phyloP scores from a whole-genome alignment of 23 tunicate genomes.

The Styela clava region DNA sequence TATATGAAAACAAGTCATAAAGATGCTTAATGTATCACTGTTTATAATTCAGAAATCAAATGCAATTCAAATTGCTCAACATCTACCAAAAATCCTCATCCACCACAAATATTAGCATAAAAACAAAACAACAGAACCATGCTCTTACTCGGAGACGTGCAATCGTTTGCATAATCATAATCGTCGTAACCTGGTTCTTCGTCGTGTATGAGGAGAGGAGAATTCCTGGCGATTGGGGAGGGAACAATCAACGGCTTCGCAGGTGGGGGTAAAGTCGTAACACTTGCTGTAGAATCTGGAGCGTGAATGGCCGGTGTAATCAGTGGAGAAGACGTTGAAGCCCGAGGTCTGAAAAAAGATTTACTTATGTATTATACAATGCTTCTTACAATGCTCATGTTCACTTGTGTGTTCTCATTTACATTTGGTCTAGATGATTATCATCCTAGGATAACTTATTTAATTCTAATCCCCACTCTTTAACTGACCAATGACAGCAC shows the following conservation, averaged over 20 bases:
- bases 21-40: too few species aligned
- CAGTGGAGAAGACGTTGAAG: conserved; percentile 23
- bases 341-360: neutral
- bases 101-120: neutral
- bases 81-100: too few species aligned
- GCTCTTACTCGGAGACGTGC: conserved; percentile 29
- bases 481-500: too few species aligned
- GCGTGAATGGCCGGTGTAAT: neutral
- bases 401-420: too few species aligned
- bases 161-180: conserved; percentile 36
- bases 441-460: too few species aligned
- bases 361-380: too few species aligned
- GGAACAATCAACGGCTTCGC: conserved; percentile 19
- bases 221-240: neutral
- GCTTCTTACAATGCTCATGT: too few species aligned
- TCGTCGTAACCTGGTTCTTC: conserved; percentile 36
- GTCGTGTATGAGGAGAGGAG: conserved; percentile 23
- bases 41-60: too few species aligned
- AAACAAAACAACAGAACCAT: conserved; percentile 18
- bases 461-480: too few species aligned
- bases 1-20: too few species aligned
- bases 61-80: too few species aligned
- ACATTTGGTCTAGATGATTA: too few species aligned
- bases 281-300: neutral
- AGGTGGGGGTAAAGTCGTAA: neutral